Evolutionary conservation across 1,140 invertebrate species (phyloP), one percentile per base, ranked within the genome.

Genomic region (Coelopa frigida): DNA sequence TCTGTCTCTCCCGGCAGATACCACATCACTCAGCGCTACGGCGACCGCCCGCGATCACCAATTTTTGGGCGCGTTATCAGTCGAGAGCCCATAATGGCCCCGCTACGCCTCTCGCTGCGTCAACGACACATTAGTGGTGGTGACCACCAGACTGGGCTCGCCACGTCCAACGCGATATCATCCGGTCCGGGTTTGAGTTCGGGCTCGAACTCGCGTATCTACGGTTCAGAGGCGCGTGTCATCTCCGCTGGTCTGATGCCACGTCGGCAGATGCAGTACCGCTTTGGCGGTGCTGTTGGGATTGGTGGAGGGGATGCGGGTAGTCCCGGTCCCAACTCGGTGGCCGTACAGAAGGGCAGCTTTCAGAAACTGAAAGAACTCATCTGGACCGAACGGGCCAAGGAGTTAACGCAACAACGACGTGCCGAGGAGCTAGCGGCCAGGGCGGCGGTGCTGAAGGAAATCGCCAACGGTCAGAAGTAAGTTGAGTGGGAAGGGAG

Each of bases 361-460:
- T 84, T 84, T 61, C 77, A 83, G 49, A 76, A 78, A 43, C 58
- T 81, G 0, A 78, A 78, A 55, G 76, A 80, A 42, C 58, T 82
- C 5, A 76, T 82, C 37, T 72, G 73, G 48, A 75, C 69, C 5
- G 79, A 85, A 57, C 67, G 81, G n/a, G 80, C 81, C n/a, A 71
- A 78, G 32, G 82, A 84, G 56, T 55, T 83, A 29, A 72, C 78
- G 46, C 74, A 82, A 46, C 81, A 82, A 60, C 68, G 78, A 23
- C 63, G 73, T 23, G 72, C 71, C 4, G 79, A 83, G 49, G 78
- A 83, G 56, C 61, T 76, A 21, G 77, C 74, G n/a, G 76, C 77
- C 15, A 68, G 74, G 65, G 77, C 70, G 44, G 72, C 70, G 56
- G 73, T 63, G 3, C 60, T 78, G 0, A 78, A 78, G 49, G 77